Conservation (phyloP, 2,113 vertebrate species). For the Dinomys branickii region DNA sequence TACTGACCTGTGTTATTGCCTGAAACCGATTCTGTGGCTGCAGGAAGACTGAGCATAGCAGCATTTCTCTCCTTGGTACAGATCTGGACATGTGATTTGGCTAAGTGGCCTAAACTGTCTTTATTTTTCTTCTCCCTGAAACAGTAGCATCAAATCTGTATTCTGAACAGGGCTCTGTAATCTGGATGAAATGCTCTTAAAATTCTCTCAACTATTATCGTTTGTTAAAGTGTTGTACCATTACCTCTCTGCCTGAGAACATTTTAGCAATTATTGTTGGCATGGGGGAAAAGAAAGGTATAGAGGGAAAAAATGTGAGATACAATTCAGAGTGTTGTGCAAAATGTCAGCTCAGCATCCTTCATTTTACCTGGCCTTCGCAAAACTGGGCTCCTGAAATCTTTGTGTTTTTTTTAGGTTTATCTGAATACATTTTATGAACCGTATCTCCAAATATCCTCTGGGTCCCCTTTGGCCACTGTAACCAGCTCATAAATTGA, state of each 20-base stretch:
- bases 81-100: background rate
- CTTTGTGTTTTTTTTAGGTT: background rate
- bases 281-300: background rate
- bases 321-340: fast-evolving
- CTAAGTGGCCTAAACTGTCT: background rate
- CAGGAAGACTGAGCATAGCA: fast-evolving
- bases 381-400: background rate
- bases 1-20: background rate
- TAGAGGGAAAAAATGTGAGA: background rate
- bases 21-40: background rate
- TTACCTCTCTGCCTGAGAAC: background rate
- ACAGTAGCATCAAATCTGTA: too few species aligned
- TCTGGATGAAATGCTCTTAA: background rate
- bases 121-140: background rate
- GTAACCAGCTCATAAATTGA: background rate
- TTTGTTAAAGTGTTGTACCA: background rate
- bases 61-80: background rate
- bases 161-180: background rate
- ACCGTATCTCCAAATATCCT: background rate
- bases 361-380: fast-evolving
- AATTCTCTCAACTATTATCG: background rate
- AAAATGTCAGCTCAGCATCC: background rate
- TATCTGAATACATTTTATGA: background rate
- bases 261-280: background rate
- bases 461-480: background rate